Base-by-base conservation (phyloP, 2,797 vertebrate genomes). In the Petrocephalus schoutedeni region DNA sequence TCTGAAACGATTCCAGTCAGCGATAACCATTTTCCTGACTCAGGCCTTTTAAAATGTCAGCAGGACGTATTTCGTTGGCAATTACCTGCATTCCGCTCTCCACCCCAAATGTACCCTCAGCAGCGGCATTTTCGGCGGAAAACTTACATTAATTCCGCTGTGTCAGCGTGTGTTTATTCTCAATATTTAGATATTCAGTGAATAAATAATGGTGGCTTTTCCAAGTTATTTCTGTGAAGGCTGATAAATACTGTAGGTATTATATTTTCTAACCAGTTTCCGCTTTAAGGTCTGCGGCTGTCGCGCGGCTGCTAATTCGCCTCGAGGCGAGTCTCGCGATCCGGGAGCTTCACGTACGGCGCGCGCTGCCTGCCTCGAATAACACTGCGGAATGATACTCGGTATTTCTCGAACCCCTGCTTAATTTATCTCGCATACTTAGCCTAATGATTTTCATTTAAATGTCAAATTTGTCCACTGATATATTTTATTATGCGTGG, bases 1-100 rank as follows among this genome's bases (percentile, higher is more conserved):
- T 80, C n/a, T 80, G 19, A 49, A 49, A 49, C 41, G 41, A 80
- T 49, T 80, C 74, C 74, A 45, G 74, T 80, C 74, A 80, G 41
- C 74, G 41, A 80, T 80, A 80, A 49, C 74, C 74, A 3, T 80
- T 49, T 80, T 80, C 41, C 74, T 80, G 41, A 80, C 74, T 80
- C 41, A 49, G 74, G 74, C 45, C 6, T 80, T 80, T 80, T 1
- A 21, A 80, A 45, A 49, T 80, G 74, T 49, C 74, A 80, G 36
- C 36, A 49, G 45, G 45, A 28, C 74, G 74, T 80, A 80, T 80
- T 80, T 80, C 74, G 14, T 80, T 49, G 74, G 12, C 19, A 80
- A 80, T 80, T 80, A 49, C 19, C 74, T 49, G 36, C 19, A 49
- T 21, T 80, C 36, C 74, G 41, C 19, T 80, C 32, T 36, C 36